These are phyloP conservation scores for Timandra comae DNA, from an alignment of 2,888 invertebrate species.

Conservation along the genomic window DNA sequence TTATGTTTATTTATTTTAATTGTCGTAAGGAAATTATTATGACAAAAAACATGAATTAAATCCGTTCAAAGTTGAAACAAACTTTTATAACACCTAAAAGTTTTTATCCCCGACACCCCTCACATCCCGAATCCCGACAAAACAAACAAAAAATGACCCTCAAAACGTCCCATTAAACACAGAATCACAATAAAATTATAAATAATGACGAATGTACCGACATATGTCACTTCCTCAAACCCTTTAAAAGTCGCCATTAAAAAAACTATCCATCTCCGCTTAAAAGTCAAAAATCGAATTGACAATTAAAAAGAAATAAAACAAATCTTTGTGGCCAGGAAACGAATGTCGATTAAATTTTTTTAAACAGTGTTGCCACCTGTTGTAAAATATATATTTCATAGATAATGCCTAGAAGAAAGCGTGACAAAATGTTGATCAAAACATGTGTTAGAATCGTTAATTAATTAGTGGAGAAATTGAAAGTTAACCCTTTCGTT, in stretches of 20 bases:
- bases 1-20: too few species aligned
- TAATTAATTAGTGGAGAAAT: constrained; percentile 70
- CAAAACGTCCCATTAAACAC: constrained; percentile 18
- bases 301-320: constrained; percentile 77
- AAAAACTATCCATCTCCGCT: too few species aligned
- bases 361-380: constrained; percentile 45
- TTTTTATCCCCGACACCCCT: too few species aligned
- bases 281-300: constrained; percentile 35
- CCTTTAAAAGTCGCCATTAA: constrained; percentile 47
- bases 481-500: constrained; percentile 62
- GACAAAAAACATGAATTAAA: too few species aligned
- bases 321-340: constrained; percentile 69
- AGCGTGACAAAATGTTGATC: constrained; percentile 67
- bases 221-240: constrained; percentile 72
- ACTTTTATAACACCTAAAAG: too few species aligned
- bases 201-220: constrained; percentile 64
- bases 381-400: too few species aligned
- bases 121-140: constrained; percentile 18
- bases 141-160: constrained; percentile 17
- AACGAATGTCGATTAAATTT: constrained; percentile 54
- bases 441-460: constrained; percentile 69
- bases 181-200: constrained; percentile 53
- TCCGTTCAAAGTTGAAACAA: too few species aligned
- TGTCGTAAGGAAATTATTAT: too few species aligned
- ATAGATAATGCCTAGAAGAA: constrained; percentile 63